Percentiles rank a stretch among this genome's conserved stretches.
phyloP scores from a whole-genome alignment of 2,113 vertebrate species.

The Aldabrachelys gigantea region DNA sequence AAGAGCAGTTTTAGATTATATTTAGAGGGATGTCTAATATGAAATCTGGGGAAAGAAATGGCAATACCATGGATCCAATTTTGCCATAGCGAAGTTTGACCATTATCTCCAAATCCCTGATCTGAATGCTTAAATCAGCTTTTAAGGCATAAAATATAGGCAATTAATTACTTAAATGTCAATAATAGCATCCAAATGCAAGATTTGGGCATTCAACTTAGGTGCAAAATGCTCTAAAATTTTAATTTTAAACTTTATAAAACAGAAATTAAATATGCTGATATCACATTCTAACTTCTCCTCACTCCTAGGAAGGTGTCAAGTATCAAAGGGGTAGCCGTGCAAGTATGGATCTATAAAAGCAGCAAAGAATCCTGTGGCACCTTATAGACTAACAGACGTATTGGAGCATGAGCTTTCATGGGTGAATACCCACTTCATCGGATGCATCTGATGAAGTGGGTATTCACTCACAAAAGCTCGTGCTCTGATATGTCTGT shows the following conservation, averaged over 20 bases:
- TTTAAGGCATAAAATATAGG: neutral
- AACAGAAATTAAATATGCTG: rapidly evolving
- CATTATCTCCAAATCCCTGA: neutral
- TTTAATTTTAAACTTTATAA: neutral
- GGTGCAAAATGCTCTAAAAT: neutral
- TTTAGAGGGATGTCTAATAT: neutral
- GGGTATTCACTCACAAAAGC: too few species aligned
- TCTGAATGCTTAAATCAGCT: neutral
- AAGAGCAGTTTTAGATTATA: neutral
- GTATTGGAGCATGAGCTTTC: too few species aligned
- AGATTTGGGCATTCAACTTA: neutral
- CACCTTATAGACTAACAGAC: too few species aligned
- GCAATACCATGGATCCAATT: neutral
- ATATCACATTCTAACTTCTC: neutral
- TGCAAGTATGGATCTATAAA: too few species aligned
- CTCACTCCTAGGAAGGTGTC: neutral
- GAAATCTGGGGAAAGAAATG: neutral
- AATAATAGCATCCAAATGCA: neutral
- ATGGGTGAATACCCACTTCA: too few species aligned
- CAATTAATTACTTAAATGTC: neutral
- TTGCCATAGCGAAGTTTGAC: neutral
- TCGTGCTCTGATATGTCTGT: too few species aligned
- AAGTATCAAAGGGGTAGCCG: too few species aligned
- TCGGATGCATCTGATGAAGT: too few species aligned
- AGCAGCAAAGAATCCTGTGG: too few species aligned